phyloP scores from a whole-genome alignment of 2,113 vertebrate species.

The Morone chrysops region DNA sequence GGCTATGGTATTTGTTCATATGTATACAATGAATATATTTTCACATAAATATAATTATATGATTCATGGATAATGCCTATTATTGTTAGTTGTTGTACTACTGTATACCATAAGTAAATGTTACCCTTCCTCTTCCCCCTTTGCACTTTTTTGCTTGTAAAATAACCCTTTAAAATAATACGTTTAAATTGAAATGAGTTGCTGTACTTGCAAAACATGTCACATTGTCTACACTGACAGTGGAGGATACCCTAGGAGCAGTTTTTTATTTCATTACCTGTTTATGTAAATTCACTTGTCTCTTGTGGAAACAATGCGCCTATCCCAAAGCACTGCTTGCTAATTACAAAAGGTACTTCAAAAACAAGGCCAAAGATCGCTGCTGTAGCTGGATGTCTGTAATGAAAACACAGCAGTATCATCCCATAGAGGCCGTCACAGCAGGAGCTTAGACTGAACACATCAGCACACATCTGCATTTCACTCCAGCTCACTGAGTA shows the following conservation, averaged over 20 bases:
- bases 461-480: slow-evolving; percentile 13
- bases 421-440: background rate
- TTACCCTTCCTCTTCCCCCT: background rate
- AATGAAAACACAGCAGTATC: slow-evolving; percentile 3
- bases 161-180: no score
- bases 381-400: background rate
- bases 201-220: no score
- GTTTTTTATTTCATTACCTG: slow-evolving; percentile 11
- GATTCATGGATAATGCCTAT: no score
- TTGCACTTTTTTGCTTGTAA: background rate
- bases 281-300: slow-evolving; percentile 18
- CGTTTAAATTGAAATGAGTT: background rate
- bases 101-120: no score
- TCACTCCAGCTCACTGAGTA: background rate
- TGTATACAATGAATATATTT: no score
- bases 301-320: background rate
- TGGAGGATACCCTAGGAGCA: background rate
- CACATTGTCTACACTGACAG: background rate
- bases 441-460: background rate
- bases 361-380: slow-evolving; percentile 17
- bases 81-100: no score
- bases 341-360: slow-evolving; percentile 31
- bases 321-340: slow-evolving; percentile 1
- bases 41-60: no score
- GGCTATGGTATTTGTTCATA: no score